These are phyloP conservation scores for Eudyptes chrysolophus DNA, from an alignment of 2,113 vertebrate species.

Conservation along the genomic window DNA sequence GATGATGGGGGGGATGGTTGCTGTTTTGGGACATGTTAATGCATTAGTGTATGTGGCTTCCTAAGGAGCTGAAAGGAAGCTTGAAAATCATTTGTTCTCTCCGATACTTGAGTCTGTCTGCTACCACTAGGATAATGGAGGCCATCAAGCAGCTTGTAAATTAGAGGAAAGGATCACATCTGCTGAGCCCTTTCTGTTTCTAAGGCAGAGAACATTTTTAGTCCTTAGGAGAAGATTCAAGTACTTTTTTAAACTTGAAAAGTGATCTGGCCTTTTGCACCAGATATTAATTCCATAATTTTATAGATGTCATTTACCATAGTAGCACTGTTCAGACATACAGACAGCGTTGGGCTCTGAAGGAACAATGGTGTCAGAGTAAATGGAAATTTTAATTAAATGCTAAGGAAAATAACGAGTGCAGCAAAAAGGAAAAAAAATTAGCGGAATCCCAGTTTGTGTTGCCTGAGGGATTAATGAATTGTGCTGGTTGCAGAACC, in stretches of 20 bases:
- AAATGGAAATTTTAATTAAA: conserved; percentile 15
- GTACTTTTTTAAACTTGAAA: background rate
- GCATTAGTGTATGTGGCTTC: background rate
- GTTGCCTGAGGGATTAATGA: conserved; percentile 52
- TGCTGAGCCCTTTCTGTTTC: background rate
- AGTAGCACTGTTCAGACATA: background rate
- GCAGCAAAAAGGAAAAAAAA: background rate
- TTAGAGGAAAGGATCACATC: background rate
- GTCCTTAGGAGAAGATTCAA: background rate
- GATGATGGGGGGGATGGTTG: background rate
- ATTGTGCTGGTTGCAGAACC: conserved; percentile 8
- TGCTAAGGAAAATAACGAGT: background rate
- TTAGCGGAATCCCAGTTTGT: background rate
- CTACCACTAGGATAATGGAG: background rate
- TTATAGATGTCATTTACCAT: background rate
- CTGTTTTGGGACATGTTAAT: background rate
- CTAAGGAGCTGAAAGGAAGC: background rate
- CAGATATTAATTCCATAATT: background rate
- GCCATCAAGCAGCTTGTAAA: background rate
- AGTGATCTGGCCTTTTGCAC: background rate
- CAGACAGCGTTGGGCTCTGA: background rate
- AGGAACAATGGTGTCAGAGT: background rate
- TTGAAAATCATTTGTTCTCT: background rate
- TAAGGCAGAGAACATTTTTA: background rate
- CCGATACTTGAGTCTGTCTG: background rate